Conservation (phyloP, 2,113 vertebrate genomes). For the Galemys pyrenaicus region DNA sequence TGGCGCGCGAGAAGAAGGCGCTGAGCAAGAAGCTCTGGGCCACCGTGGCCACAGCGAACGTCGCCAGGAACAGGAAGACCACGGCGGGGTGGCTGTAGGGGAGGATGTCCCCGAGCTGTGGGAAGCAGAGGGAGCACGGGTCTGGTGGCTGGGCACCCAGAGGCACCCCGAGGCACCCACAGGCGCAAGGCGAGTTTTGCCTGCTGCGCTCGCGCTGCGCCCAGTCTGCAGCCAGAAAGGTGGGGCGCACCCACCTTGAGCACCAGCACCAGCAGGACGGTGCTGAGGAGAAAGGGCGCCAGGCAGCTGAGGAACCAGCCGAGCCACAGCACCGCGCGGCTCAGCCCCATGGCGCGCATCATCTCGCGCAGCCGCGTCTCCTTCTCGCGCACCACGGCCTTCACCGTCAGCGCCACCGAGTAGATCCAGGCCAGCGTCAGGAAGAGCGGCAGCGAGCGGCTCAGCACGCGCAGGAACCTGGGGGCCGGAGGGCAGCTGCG, state of each 20-base stretch:
- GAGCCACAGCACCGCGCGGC: conserved; percentile 90
- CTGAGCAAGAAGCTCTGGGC: conserved; percentile 95
- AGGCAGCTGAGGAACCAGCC: conserved; percentile 95
- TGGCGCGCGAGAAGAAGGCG: conserved; percentile 92
- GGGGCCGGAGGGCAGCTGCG: rapidly evolving
- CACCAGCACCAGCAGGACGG: conserved; percentile 87
- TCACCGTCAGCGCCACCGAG: conserved; percentile 94
- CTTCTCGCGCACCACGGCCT: conserved; percentile 94
- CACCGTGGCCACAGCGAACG: conserved; percentile 94
- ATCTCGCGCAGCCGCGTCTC: conserved; percentile 93
- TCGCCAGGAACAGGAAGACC: conserved; percentile 91
- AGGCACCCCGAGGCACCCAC: rapidly evolving
- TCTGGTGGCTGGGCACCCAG: rapidly evolving
- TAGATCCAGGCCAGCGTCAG: conserved; percentile 96
- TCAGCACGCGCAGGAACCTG: conserved; percentile 92
- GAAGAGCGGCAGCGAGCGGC: conserved; percentile 93
- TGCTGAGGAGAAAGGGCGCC: conserved; percentile 91
- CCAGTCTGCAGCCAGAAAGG: rapidly evolving
- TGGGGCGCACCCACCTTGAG: conserved; percentile 86
- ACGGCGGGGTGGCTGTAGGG: conserved; percentile 91
- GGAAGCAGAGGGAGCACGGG: neutral
- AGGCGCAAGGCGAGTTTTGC: too few species aligned
- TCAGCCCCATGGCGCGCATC: conserved; percentile 94
- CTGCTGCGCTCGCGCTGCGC: rapidly evolving
- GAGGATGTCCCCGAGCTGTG: conserved; percentile 91